Evolutionary conservation across 2,888 invertebrate species (phyloP), one percentile per base, ranked within the genome.

Genomic region (Chymomyza amoena): DNA sequence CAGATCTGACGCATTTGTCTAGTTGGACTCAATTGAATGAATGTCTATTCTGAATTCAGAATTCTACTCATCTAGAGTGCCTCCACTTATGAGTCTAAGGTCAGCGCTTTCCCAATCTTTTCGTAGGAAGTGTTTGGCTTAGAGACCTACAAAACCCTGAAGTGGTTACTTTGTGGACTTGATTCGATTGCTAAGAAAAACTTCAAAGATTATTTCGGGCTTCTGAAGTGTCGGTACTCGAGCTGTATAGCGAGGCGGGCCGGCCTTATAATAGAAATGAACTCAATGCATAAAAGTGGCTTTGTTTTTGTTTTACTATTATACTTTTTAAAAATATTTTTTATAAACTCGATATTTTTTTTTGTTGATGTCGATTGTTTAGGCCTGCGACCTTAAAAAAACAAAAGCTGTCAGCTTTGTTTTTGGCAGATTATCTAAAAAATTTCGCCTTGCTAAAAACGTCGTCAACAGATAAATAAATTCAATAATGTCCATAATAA

Each of bases 401-500:
- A 45, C 10, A 6, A 45, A 45, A 45, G 39, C 39, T 45, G 39
- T 13, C 39, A 45, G 39, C 13, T 45, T 10, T 45, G 39, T 45
- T 10, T 45, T 10, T 45, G 39, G 39, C 39, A 45, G 39, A 45
- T 45, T 45, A 45, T 10, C 39, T 45, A 13, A 45, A 45, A 45
- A 45, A 32, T 32, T 32, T 32, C 32, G 32, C 32, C 32, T 32
- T 32, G 32, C 32, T 32, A 32, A 32, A 83, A 83, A 83, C 84
- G 87, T 84, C 87, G 81, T 83, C 85, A 81, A 70, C 72, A 61
- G 78, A 87, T 87, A 87, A 83, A 87, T 81, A 84, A 81, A 78
- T 72, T 68, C 78, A 84, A 87, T 87, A 84, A 84, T 81, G 82
- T 74, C 69, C 73, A 69, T 64, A 45, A 45, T 45, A 10, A 61